A percentile compares a stretch with the other conserved stretches of the same genome.
These are phyloP conservation scores for Thymelicus lineola DNA, from an alignment of 2,888 invertebrate genomes.

Conservation along the genomic window DNA sequence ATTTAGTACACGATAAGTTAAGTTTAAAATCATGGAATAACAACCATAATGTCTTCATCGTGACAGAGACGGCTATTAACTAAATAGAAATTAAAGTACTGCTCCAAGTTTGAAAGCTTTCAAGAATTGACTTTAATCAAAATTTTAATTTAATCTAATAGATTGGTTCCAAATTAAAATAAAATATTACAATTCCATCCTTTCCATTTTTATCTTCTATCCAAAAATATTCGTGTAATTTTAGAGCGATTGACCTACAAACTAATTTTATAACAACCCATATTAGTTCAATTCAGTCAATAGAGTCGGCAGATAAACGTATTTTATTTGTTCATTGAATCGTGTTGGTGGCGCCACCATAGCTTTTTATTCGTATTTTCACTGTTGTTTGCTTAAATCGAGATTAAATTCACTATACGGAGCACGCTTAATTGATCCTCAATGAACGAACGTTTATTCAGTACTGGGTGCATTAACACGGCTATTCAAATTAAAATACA, in stretches of 20 bases:
- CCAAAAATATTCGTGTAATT: not conserved
- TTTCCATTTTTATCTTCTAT: no score
- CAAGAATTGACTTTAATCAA: no score
- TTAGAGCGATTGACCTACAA: not conserved
- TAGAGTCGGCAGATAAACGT: conserved; percentile 1
- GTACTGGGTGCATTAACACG: conserved; percentile 3
- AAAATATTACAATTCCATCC: no score
- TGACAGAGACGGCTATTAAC: no score
- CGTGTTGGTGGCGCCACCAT: conserved; percentile 19
- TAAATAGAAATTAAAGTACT: no score
- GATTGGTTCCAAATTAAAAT: no score
- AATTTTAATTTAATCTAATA: no score
- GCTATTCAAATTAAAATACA: not conserved
- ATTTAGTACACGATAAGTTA: no score
- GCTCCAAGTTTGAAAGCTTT: no score
- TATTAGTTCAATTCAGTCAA: conserved; percentile 9
- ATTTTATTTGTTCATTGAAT: conserved; percentile 17
- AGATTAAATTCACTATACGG: conserved; percentile 6
- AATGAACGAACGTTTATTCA: not conserved
- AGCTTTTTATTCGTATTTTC: conserved; percentile 15
- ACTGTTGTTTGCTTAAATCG: conserved; percentile 17
- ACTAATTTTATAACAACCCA: conserved; percentile 12
- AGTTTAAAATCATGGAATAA: no score
- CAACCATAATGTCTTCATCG: no score
- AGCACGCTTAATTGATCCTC: conserved; percentile 12